These are phyloP conservation scores for Helarctos malayanus DNA, from an alignment of 2,797 vertebrate species.

Conservation along the genomic window DNA sequence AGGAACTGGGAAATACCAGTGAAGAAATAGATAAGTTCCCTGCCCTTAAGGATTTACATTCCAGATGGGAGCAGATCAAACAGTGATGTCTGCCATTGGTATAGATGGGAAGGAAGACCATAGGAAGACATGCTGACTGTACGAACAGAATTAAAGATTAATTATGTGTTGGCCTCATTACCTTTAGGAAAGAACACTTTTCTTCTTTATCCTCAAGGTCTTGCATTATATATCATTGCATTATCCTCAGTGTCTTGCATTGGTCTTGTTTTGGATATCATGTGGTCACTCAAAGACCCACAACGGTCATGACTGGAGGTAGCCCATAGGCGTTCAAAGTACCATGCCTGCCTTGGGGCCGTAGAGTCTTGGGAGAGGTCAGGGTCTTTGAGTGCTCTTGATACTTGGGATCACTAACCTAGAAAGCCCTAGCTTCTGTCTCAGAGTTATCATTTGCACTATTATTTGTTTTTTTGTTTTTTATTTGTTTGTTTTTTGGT, in stretches of 20 bases:
- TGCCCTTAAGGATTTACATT: neutral
- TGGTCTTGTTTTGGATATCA: neutral
- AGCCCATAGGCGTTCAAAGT: neutral
- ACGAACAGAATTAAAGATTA: neutral
- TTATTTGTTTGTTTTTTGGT: neutral
- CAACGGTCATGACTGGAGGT: neutral
- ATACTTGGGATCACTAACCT: neutral
- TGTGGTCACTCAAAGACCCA: neutral
- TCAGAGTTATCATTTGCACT: neutral
- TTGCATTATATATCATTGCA: neutral
- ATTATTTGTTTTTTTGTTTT: neutral
- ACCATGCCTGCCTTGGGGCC: neutral
- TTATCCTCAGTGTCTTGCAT: neutral
- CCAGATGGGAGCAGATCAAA: neutral
- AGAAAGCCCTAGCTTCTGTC: neutral
- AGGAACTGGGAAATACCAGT: neutral
- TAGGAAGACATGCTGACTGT: neutral
- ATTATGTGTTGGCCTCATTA: neutral
- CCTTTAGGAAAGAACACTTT: neutral
- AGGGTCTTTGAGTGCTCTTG: neutral
- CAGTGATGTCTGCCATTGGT: accelerated
- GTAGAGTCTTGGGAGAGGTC: neutral
- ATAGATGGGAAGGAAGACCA: neutral
- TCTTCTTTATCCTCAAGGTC: neutral
- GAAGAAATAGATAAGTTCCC: neutral